Base-by-base conservation (phyloP, 1,140 invertebrate species). In the Leptopilina boulardi region DNA sequence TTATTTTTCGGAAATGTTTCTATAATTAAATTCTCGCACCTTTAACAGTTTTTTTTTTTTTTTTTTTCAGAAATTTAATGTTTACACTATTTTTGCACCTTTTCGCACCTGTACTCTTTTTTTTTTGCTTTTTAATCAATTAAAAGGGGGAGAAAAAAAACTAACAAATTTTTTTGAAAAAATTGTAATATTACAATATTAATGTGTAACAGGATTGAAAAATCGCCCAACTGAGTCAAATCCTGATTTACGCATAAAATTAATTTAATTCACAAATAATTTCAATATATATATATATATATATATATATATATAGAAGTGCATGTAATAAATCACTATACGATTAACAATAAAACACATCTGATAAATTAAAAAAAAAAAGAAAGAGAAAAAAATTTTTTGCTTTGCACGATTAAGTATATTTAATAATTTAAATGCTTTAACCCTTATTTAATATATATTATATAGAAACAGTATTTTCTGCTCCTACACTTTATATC, bases 181-280 rank as follows among this genome's bases (percentile, higher is more conserved):
- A 44, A 77, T 70, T 18, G 41, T 34, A 70, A 72, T 71, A 73
- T 73, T 75, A 75, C n/a, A 9, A 42, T 38, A 38, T 8, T 70
- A 74, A 78, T 74, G 77, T 74, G 54, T 75, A 80, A 79, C 41
- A 82, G 85, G 85, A 86, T 87, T 87, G 82, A 80, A 86, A 77
- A 82, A 84, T 76, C 75, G 77, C 30, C 59, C 75, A 70, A 79
- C 82, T 82, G 80, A 83, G 82, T 78, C 82, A 83, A 82, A 83
- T 83, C 82, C 82, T 80, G 44, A 73, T 80, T 74, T 59, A 70
- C 76, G 73, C 74, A n/a, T 4, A 21, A 23, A 11, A 21, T 51
- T 51, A n/a, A 21, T 72, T 72, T 10, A 19, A 72, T 70, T 11
- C 56, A 21, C 3, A 19, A 23, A n/a, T 56, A n/a, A 13, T 19